Evolutionary conservation across 2,113 vertebrate genomes (phyloP).

Genomic region (Chamaea fasciata): DNA sequence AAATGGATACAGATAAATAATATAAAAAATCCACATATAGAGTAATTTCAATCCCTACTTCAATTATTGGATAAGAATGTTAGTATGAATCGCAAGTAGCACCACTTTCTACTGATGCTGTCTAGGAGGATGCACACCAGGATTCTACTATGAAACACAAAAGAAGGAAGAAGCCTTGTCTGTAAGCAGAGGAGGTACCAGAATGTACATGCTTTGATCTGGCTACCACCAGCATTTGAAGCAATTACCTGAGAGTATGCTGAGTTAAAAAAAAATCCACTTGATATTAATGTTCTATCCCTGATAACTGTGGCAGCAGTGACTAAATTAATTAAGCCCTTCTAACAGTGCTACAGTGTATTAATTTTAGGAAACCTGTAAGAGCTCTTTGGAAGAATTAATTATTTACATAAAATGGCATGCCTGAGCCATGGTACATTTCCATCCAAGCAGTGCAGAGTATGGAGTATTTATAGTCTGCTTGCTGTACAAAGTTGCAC

Average conservation of each 20-base stretch:
- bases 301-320: not conserved
- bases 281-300: not conserved
- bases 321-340: not conserved
- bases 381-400: not conserved
- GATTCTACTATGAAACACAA: not conserved
- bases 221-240: not conserved
- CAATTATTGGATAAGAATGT: not conserved
- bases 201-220: not conserved
- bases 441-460: not conserved
- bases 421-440: not conserved
- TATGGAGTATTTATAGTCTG: not conserved
- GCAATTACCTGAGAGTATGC: not conserved
- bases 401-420: not conserved
- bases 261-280: not conserved
- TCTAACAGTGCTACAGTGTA: not conserved
- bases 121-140: not conserved
- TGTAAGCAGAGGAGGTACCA: not conserved
- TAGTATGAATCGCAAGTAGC: not conserved
- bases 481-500: not conserved
- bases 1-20: not conserved
- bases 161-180: not conserved
- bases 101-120: not conserved
- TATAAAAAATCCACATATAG: accelerated
- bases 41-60: not conserved
- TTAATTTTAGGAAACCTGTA: not conserved